Evolutionary conservation across 2,113 vertebrate species (phyloP).

Genomic region (Alligator mississippiensis): DNA sequence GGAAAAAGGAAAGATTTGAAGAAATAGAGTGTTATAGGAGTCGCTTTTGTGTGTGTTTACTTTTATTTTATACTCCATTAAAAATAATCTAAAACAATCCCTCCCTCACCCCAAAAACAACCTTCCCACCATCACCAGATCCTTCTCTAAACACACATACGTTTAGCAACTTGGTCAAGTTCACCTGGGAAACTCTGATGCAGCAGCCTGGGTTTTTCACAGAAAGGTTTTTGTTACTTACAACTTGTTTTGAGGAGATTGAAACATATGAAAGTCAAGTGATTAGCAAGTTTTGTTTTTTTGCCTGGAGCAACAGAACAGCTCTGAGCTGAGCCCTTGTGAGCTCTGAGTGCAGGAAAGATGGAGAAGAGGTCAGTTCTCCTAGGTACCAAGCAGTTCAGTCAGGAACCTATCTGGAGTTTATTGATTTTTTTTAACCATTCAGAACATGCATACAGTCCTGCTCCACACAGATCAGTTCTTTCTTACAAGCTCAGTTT

Average conservation of each 20-base stretch:
- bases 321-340: not conserved
- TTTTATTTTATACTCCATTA: not conserved
- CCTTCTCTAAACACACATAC: not conserved
- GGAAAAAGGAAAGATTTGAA: not conserved
- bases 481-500: not conserved
- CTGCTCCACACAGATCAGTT: accelerated
- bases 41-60: not conserved
- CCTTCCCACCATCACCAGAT: not conserved
- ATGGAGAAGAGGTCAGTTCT: not conserved
- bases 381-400: not conserved
- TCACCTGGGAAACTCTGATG: not conserved
- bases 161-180: not conserved
- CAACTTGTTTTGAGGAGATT: not conserved
- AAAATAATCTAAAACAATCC: not conserved
- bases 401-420: not conserved
- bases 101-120: not conserved
- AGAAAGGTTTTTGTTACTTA: not conserved
- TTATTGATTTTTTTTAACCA: not conserved
- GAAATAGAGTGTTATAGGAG: not conserved
- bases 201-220: not conserved
- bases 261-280: not conserved
- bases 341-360: not conserved
- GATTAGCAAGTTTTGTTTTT: not conserved
- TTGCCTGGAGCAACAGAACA: not conserved
- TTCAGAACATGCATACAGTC: not conserved